Evolutionary conservation across 2,888 invertebrate species (phyloP).

Genomic region (Ramazzottius varieornatus): DNA sequence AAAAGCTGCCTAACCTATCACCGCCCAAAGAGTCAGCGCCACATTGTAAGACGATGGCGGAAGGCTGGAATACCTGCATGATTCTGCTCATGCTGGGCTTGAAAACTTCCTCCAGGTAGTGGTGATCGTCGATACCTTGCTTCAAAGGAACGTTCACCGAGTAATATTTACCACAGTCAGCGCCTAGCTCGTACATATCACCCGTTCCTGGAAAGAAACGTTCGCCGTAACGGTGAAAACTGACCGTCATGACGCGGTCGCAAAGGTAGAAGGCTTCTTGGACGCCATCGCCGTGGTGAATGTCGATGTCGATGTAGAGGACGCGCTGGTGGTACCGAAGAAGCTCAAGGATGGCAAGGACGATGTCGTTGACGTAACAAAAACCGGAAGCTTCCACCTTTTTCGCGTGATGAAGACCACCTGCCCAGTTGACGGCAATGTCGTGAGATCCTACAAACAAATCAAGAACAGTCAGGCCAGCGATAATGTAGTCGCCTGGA

Average conservation of each 20-base stretch:
- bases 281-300: constrained; percentile 87
- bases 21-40: constrained; percentile 92
- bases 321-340: constrained; percentile 73
- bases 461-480: too few relatives aligned
- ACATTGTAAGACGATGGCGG: constrained; percentile 82
- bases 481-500: too few relatives aligned
- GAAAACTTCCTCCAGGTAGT: constrained; percentile 41
- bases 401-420: constrained; percentile 94
- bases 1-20: constrained; percentile 83
- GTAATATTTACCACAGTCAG: constrained; percentile 79
- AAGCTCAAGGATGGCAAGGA: constrained; percentile 78
- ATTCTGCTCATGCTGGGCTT: constrained; percentile 64
- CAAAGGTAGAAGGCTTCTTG: constrained; percentile 93
- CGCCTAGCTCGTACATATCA: constrained; percentile 92
- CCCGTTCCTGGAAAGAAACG: constrained; percentile 24
- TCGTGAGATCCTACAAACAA: constrained; percentile 34
- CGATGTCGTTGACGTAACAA: constrained; percentile 97
- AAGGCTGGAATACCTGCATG: constrained; percentile 85
- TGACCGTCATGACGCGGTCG: constrained; percentile 94
- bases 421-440: constrained; percentile 97
- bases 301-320: constrained; percentile 91
- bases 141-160: constrained; percentile 92
- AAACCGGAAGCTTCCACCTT: constrained; percentile 88
- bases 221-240: constrained; percentile 53
- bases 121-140: constrained; percentile 74